Base-by-base conservation (phyloP, 2,888 invertebrate genomes). In the Antitype chi region DNA sequence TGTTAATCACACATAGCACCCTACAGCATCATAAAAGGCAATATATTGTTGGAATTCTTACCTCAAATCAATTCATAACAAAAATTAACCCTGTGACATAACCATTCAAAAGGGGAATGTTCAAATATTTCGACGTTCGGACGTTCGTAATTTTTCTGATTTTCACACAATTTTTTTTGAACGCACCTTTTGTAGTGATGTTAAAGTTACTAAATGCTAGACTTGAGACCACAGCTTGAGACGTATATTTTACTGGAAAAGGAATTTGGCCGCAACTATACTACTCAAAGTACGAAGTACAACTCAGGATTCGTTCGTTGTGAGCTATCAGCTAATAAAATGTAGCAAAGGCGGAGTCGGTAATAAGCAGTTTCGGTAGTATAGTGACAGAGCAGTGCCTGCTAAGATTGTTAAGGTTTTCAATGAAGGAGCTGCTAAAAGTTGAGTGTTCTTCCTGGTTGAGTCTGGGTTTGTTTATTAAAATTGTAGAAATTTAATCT, bases 51-150 rank as follows among this genome's bases (percentile, higher is more conserved):
- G 8, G 11, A 78, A 74, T 87, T 81, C 93, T 94, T 91, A 95
- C 95, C 94, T 90, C 90, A 91, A 93, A 89, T 93, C 88, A 92
- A 91, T 91, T 91, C 93, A 94, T 93, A 92, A 92, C 90, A 94
- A 92, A 86, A 87, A 93, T 70, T 90, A 91, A 90, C 90, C 87
- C 88, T 93, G 92, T 96, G 96, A 96, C 95, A 95, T 96, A 96
- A 96, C 93, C 92, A 91, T 89, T 87, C 81, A 59, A 38, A 55
- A 75, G 71, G 47, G 55, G 74, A 72, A 55, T 88, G 88, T 88
- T 90, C 87, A 53, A 32, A 53, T n/a, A 15, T 32, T 59, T 52
- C 49, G n/a, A 49, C 8, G 15, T 57, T 47, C n/a, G 13, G n/a
- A 49, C 8, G 15, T 57, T 47, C n/a, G 13, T 15, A 20, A 20